Base-by-base conservation (phyloP, 2,888 invertebrate genomes). In the Sisyra terminalis region DNA sequence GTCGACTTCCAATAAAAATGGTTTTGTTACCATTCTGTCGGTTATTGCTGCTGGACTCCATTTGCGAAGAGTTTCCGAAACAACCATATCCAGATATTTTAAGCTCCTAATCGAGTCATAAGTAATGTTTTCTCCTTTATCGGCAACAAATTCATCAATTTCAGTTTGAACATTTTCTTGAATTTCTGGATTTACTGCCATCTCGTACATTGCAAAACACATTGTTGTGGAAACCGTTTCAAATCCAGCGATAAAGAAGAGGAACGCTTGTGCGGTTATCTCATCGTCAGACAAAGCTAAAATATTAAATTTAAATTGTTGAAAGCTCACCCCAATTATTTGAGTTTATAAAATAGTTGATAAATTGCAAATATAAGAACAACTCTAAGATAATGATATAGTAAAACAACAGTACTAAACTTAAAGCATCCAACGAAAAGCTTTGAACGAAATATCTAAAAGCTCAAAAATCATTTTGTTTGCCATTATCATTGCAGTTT, bases 21-120 rank as follows among this genome's bases (percentile, higher is more conserved):
- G 50, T 45, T 69, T 69, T 0, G 58, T 58, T 46, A 71, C 72
- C 2, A 59, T 48, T 43, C 74, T 58, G 50, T 74, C 73, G 49
- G 65, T 49, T 1, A 66, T 47, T 1, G 64, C 46, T 1, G 63
- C 65, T 1, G 66, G 60, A 0, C 69, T 59, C 66, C 70, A 70
- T 48, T 62, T 65, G 43, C 72, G 59, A 13, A 69, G 50, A 0
- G 66, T 61, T 55, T 72, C 73, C 61, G 49, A 46, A 36, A 56
- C 44, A 2, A 34, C 16, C 41, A 41, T 34, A 41, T 41, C 34
- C 9, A 41, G 13, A 34, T 41, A 41, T 41, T 41, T 41, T 11
- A 41, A 11, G 16, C 34, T 34, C 13, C 11, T 16, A 3, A 41
- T 9, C 9, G 5, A 16, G 10, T 41, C 41, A n/a, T 41, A 41